phyloP scores from a whole-genome alignment of 2,113 vertebrate species.

The Mobula hypostoma region DNA sequence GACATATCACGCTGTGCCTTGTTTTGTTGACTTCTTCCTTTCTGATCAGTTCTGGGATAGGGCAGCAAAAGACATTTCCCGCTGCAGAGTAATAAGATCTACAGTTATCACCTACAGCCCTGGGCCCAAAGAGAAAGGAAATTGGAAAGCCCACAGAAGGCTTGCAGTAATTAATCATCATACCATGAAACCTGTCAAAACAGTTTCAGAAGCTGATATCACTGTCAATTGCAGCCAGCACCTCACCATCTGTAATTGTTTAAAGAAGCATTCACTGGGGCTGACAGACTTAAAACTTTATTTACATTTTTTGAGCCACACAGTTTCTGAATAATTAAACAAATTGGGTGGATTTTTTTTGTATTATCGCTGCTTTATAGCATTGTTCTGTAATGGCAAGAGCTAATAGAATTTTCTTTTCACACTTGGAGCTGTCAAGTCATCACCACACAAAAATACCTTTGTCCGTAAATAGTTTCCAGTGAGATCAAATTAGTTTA shows the following conservation, averaged over 20 bases:
- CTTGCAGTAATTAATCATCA: constrained; percentile 91
- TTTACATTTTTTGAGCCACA: constrained; percentile 45
- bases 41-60: constrained; percentile 52
- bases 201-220: constrained; percentile 69
- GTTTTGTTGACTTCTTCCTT: constrained; percentile 50
- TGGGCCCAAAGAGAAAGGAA: constrained; percentile 72
- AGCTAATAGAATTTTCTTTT: constrained; percentile 11
- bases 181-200: constrained; percentile 82
- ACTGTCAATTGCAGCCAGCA: constrained; percentile 75
- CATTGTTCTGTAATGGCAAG: constrained; percentile 6
- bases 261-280: constrained; percentile 64
- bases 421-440: constrained; percentile 26
- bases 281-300: constrained; percentile 60
- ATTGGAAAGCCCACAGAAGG: constrained; percentile 70
- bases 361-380: constrained; percentile 11
- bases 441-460: not conserved
- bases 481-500: constrained; percentile 18
- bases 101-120: constrained; percentile 62
- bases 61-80: constrained; percentile 63
- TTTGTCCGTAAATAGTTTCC: constrained; percentile 25
- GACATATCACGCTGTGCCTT: constrained; percentile 45
- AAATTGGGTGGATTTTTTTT: constrained; percentile 23
- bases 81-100: constrained; percentile 64
- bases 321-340: constrained; percentile 37
- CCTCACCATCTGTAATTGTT: constrained; percentile 81